Base-by-base conservation (phyloP, 2,113 vertebrate genomes). In the Trematomus loennbergii region DNA sequence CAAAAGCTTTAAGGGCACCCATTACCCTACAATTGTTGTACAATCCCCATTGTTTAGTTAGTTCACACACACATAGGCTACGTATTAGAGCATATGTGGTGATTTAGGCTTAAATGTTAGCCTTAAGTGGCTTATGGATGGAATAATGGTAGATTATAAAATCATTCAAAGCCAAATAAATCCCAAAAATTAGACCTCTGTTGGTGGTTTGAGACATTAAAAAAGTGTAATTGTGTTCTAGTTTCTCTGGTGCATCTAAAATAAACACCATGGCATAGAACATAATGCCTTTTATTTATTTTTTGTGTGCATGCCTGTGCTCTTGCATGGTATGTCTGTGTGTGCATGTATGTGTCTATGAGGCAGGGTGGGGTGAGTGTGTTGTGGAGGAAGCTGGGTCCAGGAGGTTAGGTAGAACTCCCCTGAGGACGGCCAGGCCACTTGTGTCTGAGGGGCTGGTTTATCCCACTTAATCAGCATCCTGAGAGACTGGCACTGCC, bases 381-480 rank as follows among this genome's bases (percentile, higher is more conserved):
- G 36, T 71, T 58, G 80, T 71, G 53, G 52, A 75, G 68, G 77
- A 83, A 82, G 79, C 87, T 53, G 63, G 76, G 60, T 57, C 71
- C 71, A 72, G 64, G 75, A 74, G 18, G 73, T 79, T 78, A 87
- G 76, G 82, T 70, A 74, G 76, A 59, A 80, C 80, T 87, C 87
- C 85, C 88, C 81, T 72, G 84, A 88, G 88, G 89, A 92, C 71
- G 25, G 80, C 78, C 75, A 55, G 82, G 79, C 86, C 83, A 83
- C 89, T 92, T 91, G 88, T 92, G 89, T 87, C 75, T 89, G 76
- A 88, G 84, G 82, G 80, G 86, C 82, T 87, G 90, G 89, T 93
- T 95, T 91, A 93, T 93, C 88, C 94, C 85, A 92, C 88, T 94
- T 94, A 94, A 94, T 94, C 92, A 94, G 87, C 92, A 90, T 89